Conservation (phyloP, 2,888 invertebrate genomes). For the Heteropelma amictum region DNA sequence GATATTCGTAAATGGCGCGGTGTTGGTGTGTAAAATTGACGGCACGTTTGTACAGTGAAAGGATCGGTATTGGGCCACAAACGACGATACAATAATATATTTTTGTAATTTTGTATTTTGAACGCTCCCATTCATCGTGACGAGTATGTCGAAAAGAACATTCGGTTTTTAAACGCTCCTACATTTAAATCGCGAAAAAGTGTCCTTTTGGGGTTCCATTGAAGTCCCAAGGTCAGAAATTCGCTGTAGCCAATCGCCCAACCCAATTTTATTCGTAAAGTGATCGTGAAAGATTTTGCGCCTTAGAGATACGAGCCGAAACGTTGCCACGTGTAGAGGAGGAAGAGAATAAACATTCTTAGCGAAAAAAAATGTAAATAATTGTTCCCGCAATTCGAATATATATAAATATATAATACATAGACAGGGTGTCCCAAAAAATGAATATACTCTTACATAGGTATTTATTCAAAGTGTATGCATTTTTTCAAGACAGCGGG, state of each 20-base stretch:
- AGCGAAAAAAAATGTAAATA: conserved; percentile 46
- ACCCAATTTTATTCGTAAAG: background rate
- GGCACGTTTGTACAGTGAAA: conserved; percentile 55
- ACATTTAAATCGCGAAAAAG: conserved; percentile 19
- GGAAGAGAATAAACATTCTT: conserved; percentile 10
- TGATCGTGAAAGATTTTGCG: background rate
- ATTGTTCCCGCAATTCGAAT: conserved; percentile 25
- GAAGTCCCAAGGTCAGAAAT: conserved; percentile 26
- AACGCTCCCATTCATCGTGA: conserved; percentile 51
- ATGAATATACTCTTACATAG: background rate
- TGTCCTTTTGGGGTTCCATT: conserved; percentile 25
- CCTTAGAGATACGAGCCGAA: conserved; percentile 17
- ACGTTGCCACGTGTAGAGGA: conserved; percentile 39
- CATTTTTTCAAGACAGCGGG: too few relatives aligned
- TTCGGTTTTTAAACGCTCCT: background rate
- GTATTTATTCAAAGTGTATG: background rate
- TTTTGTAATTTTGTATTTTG: conserved; percentile 75
- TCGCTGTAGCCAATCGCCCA: conserved; percentile 1
- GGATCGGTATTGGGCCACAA: conserved; percentile 59
- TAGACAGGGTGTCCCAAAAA: background rate
- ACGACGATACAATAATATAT: conserved; percentile 66
- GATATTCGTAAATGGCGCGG: conserved; percentile 52
- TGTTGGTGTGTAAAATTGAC: conserved; percentile 66
- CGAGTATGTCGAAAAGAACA: conserved; percentile 2
- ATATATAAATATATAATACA: background rate